Evolutionary conservation across 2,113 vertebrate genomes (phyloP).

Genomic region (Malurus elegans): DNA sequence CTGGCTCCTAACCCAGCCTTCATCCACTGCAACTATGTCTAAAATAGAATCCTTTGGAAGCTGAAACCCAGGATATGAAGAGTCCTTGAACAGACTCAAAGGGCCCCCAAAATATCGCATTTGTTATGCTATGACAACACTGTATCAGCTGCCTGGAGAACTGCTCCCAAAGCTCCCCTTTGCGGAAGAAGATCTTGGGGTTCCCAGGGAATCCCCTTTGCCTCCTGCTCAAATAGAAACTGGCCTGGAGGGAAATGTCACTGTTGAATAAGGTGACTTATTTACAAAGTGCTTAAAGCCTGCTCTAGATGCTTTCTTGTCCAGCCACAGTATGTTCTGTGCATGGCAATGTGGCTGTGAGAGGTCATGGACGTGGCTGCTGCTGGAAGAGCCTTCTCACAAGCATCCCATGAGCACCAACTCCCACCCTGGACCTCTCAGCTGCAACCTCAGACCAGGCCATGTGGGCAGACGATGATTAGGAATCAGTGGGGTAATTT

Average conservation of each 20-base stretch:
- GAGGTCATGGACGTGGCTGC: neutral
- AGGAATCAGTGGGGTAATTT: neutral
- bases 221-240: neutral
- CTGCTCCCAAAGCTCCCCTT: neutral
- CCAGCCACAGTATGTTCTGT: neutral
- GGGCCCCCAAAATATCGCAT: neutral
- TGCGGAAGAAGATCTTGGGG: neutral
- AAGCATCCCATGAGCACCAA: neutral
- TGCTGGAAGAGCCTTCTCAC: neutral
- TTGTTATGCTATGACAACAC: neutral
- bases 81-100: neutral
- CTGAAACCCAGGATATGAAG: neutral
- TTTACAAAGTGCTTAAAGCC: neutral
- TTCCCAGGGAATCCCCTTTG: neutral
- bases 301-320: neutral
- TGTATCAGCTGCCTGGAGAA: neutral
- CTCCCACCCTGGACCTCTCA: neutral
- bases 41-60: neutral
- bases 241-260: rapidly evolving
- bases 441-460: neutral
- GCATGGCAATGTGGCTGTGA: neutral
- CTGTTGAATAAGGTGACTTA: neutral
- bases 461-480: neutral
- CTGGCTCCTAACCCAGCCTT: neutral
- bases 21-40: neutral